Conservation (phyloP, 2,113 vertebrate genomes). For the Barbus barbus region DNA sequence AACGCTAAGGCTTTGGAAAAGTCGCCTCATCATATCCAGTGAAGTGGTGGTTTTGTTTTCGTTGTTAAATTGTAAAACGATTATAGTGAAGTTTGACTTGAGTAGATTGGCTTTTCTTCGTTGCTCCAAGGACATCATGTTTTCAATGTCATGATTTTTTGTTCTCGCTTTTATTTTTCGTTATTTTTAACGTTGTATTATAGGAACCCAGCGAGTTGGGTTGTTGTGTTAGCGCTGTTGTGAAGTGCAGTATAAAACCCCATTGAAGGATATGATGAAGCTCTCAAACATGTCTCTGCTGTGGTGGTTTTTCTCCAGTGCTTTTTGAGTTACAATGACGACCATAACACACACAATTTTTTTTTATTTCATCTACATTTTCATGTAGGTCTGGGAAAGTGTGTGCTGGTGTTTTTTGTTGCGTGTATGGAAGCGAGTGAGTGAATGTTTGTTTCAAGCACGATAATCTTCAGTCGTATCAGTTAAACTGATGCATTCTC, state of each 20-base stretch:
- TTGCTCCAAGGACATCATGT: slow-evolving; percentile 50
- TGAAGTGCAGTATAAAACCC: slow-evolving; percentile 56
- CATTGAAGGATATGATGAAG: slow-evolving; percentile 84
- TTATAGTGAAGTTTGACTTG: slow-evolving; percentile 68
- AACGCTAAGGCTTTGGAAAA: slow-evolving; percentile 54
- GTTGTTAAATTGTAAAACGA: slow-evolving; percentile 48
- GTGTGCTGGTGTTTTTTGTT: slow-evolving; percentile 78
- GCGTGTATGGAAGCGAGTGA: slow-evolving; percentile 26
- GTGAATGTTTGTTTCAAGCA: slow-evolving; percentile 74
- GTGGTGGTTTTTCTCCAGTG: slow-evolving; percentile 88
- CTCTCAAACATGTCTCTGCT: slow-evolving; percentile 66
- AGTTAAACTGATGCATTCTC: slow-evolving; percentile 53
- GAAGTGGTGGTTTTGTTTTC: slow-evolving; percentile 69
- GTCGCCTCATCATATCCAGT: slow-evolving; percentile 81
- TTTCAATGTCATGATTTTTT: slow-evolving; percentile 42
- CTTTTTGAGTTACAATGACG: slow-evolving; percentile 74
- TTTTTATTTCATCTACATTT: no score
- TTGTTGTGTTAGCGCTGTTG: slow-evolving; percentile 57
- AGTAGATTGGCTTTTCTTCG: slow-evolving; percentile 54
- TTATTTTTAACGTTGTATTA: slow-evolving; percentile 71
- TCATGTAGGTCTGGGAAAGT: slow-evolving; percentile 86
- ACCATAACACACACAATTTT: slow-evolving; percentile 10
- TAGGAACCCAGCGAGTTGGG: slow-evolving; percentile 54
- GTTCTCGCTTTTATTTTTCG: neutral
- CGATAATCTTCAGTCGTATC: slow-evolving; percentile 52